These are phyloP conservation scores for Oenanthe oenanthe DNA, from an alignment of 2,113 vertebrate genomes.

Conservation along the genomic window DNA sequence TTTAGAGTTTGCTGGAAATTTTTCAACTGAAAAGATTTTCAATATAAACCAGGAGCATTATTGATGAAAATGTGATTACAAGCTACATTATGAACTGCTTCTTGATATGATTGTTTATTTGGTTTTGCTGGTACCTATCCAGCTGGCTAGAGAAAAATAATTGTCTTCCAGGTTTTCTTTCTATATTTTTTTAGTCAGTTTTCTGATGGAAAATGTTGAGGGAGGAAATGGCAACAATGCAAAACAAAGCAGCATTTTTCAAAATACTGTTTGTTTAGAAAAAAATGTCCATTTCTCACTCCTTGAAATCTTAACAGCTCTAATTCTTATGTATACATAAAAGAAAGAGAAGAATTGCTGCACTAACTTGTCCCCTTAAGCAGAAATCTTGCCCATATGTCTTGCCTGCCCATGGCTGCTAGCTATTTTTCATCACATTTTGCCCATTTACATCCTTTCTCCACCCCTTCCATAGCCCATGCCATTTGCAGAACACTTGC, in stretches of 20 bases:
- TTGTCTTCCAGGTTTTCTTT: background rate
- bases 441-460: background rate
- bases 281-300: background rate
- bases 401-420: background rate
- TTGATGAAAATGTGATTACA: conserved; percentile 10
- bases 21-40: conserved; percentile 12
- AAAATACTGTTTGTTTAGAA: background rate
- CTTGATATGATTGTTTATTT: conserved; percentile 22
- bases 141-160: conserved; percentile 19
- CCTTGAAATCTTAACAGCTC: background rate
- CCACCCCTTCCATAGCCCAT: background rate
- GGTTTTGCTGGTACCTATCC: background rate
- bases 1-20: background rate
- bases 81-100: background rate
- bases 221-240: background rate
- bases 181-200: background rate
- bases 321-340: background rate
- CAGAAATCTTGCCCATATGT: background rate
- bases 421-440: background rate
- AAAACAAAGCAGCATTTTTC: background rate
- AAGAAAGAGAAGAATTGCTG: background rate
- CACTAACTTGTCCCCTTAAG: background rate
- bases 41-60: background rate
- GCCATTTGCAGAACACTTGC: background rate
- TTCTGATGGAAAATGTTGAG: background rate